Conservation (phyloP, 2,797 vertebrate species). For the Mastacembelus armatus region DNA sequence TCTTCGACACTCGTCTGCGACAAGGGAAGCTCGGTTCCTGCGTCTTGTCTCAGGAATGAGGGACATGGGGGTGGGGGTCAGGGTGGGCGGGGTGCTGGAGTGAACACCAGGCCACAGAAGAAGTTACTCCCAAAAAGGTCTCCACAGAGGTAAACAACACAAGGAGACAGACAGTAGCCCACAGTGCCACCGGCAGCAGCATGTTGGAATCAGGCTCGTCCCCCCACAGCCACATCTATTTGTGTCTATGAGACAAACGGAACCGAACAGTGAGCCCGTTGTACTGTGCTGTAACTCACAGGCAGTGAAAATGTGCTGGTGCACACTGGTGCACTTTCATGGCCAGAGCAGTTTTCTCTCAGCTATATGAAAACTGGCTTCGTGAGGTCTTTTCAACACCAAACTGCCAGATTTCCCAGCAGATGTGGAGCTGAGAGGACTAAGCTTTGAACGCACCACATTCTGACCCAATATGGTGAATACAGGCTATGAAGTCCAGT, state of each 20-base stretch:
- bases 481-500: neutral
- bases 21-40: slow-evolving; percentile 19
- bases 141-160: slow-evolving; percentile 46
- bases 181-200: too few relatives aligned
- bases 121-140: slow-evolving; percentile 55
- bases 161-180: neutral
- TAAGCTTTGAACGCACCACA: neutral
- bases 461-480: slow-evolving; percentile 7
- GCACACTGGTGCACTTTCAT: slow-evolving; percentile 38
- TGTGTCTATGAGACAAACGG: slow-evolving; percentile 8
- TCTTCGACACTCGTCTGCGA: slow-evolving; percentile 3
- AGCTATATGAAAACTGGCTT: slow-evolving; percentile 41
- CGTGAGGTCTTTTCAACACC: slow-evolving; percentile 43
- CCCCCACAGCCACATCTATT: slow-evolving; percentile 9
- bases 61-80: neutral
- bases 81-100: slow-evolving; percentile 18
- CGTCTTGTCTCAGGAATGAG: slow-evolving; percentile 58
- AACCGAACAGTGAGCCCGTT: slow-evolving; percentile 27
- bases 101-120: slow-evolving; percentile 13
- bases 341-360: slow-evolving; percentile 26
- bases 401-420: slow-evolving; percentile 33
- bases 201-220: too few relatives aligned
- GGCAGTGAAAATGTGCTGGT: slow-evolving; percentile 14
- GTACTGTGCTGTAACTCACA: slow-evolving; percentile 25
- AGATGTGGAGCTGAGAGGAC: slow-evolving; percentile 22